phyloP scores from a whole-genome alignment of 2,113 vertebrate genomes.

The Struthidea cinerea region DNA sequence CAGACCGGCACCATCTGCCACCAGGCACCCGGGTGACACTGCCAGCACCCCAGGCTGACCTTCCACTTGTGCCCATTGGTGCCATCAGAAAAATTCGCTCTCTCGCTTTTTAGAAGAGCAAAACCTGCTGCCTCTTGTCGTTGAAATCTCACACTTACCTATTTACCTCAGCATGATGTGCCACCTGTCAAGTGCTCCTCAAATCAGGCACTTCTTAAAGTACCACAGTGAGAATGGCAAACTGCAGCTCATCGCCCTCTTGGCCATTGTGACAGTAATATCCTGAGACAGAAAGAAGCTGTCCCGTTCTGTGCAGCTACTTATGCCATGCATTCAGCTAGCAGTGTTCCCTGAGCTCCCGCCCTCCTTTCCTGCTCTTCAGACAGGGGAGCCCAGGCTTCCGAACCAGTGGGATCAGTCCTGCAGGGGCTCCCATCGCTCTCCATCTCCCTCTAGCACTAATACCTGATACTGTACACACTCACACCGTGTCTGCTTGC shows the following conservation, averaged over 20 bases:
- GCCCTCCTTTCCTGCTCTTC: neutral
- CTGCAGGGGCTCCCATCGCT: neutral
- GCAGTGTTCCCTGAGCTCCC: neutral
- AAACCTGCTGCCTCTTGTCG: constrained; percentile 17
- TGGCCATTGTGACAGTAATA: neutral
- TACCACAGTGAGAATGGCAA: neutral
- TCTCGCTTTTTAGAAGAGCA: neutral
- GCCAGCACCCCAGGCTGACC: constrained; percentile 1
- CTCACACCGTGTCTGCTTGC: neutral
- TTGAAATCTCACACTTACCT: constrained; percentile 17
- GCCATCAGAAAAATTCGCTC: neutral
- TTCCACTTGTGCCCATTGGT: neutral
- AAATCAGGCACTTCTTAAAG: neutral
- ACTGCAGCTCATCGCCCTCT: neutral
- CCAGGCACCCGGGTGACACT: neutral
- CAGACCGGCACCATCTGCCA: neutral
- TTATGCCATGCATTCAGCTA: neutral
- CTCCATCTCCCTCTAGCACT: constrained; percentile 13
- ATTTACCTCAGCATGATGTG: neutral
- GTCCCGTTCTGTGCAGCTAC: neutral
- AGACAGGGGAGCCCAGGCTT: neutral
- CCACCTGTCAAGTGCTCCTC: constrained; percentile 13
- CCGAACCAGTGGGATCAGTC: neutral
- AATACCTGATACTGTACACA: neutral
- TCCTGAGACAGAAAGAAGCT: constrained; percentile 5